A percentile compares a stretch with the other conserved stretches of the same genome.
Conservation (phyloP, 2,797 vertebrate genomes). For the Rhabdophis nuchalis region DNA sequence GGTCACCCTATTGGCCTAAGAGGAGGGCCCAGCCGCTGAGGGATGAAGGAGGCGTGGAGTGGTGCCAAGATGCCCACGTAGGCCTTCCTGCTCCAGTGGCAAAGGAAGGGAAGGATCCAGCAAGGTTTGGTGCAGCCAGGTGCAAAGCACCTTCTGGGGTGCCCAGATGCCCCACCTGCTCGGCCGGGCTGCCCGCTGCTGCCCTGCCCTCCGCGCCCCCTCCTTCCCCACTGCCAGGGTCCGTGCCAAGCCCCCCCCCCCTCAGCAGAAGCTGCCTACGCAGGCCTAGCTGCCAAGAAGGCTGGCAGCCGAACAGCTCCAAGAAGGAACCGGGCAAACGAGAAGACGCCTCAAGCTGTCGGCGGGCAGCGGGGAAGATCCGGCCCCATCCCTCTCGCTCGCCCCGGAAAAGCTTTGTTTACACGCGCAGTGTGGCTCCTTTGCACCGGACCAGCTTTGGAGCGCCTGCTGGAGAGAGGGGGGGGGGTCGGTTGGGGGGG, state of each 20-base stretch:
- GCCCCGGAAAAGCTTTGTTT: background rate
- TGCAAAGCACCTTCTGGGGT: background rate
- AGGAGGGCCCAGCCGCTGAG: conserved; percentile 19
- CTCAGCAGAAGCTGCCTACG: background rate
- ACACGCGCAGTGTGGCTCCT: background rate
- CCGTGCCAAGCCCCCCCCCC: background rate
- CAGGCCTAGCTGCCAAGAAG: background rate
- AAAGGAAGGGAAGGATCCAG: background rate
- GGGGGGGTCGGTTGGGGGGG: background rate
- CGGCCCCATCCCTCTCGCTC: background rate
- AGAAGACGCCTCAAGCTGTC: background rate
- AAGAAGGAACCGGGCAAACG: background rate
- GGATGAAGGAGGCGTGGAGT: background rate
- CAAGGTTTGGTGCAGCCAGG: background rate
- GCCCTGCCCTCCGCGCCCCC: background rate
- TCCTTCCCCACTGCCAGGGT: background rate
- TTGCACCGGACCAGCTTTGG: background rate
- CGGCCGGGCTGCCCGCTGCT: background rate
- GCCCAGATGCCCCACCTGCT: background rate
- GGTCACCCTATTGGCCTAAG: conserved; percentile 28
- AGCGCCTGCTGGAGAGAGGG: background rate
- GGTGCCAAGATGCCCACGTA: background rate
- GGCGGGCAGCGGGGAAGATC: background rate
- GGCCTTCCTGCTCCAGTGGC: background rate
- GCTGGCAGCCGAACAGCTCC: background rate